These are phyloP conservation scores for Lamellibrachia luymesi DNA, from an alignment of 1,140 invertebrate species.

Conservation along the genomic window DNA sequence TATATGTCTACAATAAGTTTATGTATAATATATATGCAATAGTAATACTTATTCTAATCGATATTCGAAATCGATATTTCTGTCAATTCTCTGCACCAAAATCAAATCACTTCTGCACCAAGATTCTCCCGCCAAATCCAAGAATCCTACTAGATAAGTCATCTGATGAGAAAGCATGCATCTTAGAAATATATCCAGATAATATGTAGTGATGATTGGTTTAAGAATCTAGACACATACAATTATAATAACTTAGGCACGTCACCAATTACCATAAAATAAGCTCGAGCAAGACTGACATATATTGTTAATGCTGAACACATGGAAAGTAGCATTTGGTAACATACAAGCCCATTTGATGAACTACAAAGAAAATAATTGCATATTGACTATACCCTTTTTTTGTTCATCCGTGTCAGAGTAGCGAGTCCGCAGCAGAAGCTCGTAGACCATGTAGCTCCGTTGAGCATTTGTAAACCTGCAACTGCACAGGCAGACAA, in stretches of 20 bases:
- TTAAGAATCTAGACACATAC: background rate
- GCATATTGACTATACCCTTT: background rate
- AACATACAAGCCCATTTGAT: background rate
- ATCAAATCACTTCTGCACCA: too few species aligned
- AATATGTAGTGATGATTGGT: background rate
- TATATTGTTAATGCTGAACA: background rate
- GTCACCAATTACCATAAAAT: background rate
- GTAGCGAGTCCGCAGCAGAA: slow-evolving; percentile 36
- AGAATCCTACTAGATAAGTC: too few species aligned
- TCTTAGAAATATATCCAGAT: background rate
- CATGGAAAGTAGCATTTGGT: background rate
- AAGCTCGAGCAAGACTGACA: background rate
- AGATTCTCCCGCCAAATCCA: too few species aligned
- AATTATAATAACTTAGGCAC: background rate
- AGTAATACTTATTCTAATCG: too few species aligned
- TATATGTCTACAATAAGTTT: too few species aligned
- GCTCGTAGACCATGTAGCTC: slow-evolving; percentile 72
- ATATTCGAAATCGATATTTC: too few species aligned
- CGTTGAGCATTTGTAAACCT: slow-evolving; percentile 77
- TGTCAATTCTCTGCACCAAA: too few species aligned
- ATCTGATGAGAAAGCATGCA: background rate
- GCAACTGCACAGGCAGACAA: too few species aligned
- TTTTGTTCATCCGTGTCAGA: background rate
- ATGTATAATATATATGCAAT: too few species aligned
- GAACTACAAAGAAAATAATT: background rate